phyloP scores from a whole-genome alignment of 2,113 vertebrate species.

The Cyprinus carpio region DNA sequence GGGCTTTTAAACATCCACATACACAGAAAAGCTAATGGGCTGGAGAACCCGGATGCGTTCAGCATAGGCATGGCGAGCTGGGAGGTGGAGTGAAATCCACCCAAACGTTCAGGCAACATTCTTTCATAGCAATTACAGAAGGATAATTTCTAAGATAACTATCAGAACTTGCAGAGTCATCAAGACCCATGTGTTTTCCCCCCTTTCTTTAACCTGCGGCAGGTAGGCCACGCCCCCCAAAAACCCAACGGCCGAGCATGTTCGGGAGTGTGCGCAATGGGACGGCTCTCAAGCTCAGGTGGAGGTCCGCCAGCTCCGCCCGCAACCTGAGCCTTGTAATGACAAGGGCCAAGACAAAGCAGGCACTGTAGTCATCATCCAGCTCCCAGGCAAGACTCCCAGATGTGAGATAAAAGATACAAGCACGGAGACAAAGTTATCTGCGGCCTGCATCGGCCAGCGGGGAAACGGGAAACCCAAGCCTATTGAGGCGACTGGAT shows the following conservation, averaged over 20 bases:
- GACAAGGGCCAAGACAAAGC: conserved; percentile 63
- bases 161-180: conserved; percentile 17
- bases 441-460: conserved; percentile 62
- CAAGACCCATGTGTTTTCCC: neutral
- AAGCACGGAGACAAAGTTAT: conserved; percentile 72
- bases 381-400: conserved; percentile 64
- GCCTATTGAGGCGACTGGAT: conserved; percentile 58
- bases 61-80: conserved; percentile 12
- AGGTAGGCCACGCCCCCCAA: neutral
- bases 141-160: conserved; percentile 22
- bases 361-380: conserved; percentile 60
- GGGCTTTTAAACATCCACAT: neutral
- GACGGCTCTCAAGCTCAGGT: conserved; percentile 25
- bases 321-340: conserved; percentile 63
- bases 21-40: conserved; percentile 31
- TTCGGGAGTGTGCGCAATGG: neutral
- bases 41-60: conserved; percentile 18
- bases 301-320: conserved; percentile 46
- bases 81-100: conserved; percentile 18
- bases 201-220: neutral
- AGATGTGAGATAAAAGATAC: conserved; percentile 71
- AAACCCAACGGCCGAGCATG: neutral
- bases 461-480: conserved; percentile 62
- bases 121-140: conserved; percentile 12
- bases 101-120: conserved; percentile 17